Evolutionary conservation across 2,113 vertebrate species (phyloP), one percentile per base, ranked within the genome.

Genomic region (Canis aureus): DNA sequence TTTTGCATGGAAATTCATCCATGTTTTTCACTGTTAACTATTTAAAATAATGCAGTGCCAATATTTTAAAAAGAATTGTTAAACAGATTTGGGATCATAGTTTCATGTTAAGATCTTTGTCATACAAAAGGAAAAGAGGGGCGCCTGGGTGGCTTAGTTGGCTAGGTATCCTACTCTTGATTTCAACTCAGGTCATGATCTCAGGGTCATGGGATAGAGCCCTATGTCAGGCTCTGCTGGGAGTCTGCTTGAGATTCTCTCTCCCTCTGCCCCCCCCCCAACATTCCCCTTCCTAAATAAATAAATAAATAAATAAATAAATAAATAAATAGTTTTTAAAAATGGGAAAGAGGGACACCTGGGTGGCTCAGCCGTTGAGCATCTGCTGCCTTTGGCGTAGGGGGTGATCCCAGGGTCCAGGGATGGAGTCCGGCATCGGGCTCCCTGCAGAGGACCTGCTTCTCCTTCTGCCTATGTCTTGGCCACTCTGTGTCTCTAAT

Each of bases 41-140:
- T 59, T 97, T 82, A 90, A 55, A 89, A 85, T 78, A 66, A 86
- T n/a, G 5, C 51, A 94, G 16, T 82, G 29, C 29, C 89, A 92
- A 25, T 74, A 84, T 87, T 92, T 94, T 96, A 71, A 62, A 82
- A 84, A 53, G 43, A 76, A 29, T 6, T 22, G 8, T 62, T 87
- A 92, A 84, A 78, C 82, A 66, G 43, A 49, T 94, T n/a, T 71
- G 80, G n/a, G 53, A 25, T 19, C 67, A 85, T 29, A 60, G 51
- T 67, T 96, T 25, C 66, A n/a, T 22, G 73, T 95, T 74, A 87
- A 95, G 69, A 55, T 90, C 38, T 93, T 91, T 43, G 12, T 38
- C 29, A 78, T 43, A 64, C 43, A 94, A 79, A 86, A 53, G 11
- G 32, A 92, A 69, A 69, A 69, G 32, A 69, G 16, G 32, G 16